Conservation (phyloP, 2,888 invertebrate species). For the Ophion obscuratus region DNA sequence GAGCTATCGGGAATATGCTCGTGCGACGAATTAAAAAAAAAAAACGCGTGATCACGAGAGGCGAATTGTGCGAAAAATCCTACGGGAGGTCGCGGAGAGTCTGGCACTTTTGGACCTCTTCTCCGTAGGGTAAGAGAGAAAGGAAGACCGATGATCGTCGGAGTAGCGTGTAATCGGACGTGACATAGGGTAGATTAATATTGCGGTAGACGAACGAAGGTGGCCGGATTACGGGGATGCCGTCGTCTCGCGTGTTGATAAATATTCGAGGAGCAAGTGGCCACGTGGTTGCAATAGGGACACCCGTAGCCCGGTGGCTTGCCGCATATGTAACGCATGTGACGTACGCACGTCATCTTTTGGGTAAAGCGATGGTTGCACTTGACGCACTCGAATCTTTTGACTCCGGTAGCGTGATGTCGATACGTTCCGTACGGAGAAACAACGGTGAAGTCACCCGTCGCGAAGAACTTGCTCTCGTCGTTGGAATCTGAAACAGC, state of each 20-base stretch:
- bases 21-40: not conserved
- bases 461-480: slow-evolving; percentile 32
- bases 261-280: slow-evolving; percentile 65
- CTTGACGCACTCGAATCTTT: slow-evolving; percentile 61
- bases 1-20: slow-evolving; percentile 29
- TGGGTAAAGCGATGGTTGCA: slow-evolving; percentile 64
- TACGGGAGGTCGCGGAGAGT: not conserved
- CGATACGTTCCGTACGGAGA: slow-evolving; percentile 37
- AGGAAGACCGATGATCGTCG: not conserved
- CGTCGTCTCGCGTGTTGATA: slow-evolving; percentile 64
- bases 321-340: slow-evolving; percentile 78
- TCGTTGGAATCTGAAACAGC: slow-evolving; percentile 55
- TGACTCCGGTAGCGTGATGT: slow-evolving; percentile 19
- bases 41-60: not conserved
- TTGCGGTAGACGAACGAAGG: not conserved
- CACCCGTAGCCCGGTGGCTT: slow-evolving; percentile 74
- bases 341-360: slow-evolving; percentile 69
- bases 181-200: not conserved
- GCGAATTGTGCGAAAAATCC: not conserved
- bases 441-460: slow-evolving; percentile 21
- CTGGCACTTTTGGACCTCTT: not conserved
- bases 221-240: not conserved
- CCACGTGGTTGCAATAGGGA: slow-evolving; percentile 67
- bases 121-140: not conserved
- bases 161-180: not conserved